These are phyloP conservation scores for Pan troglodytes DNA, from an alignment of 2,113 vertebrate genomes.

Conservation along the genomic window NHGRI_mPanTro3-v2.1_pri NC_072404.2:15693001-15693500, in stretches of 20 bases:
- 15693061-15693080: neutral
- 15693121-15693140: neutral
- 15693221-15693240: neutral
- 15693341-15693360: neutral
- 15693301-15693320: neutral
- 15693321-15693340: neutral
- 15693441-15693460: neutral
- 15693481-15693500: neutral
- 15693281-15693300: neutral
- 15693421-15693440: neutral
- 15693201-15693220: neutral
- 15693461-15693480: neutral
- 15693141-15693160: neutral
- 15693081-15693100: neutral
- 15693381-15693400: neutral
- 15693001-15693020: neutral
- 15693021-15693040: neutral
- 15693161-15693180: neutral
- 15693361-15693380: neutral
- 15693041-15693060: neutral
- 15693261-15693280: neutral
- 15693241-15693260: neutral
- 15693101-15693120: neutral
- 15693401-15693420: neutral
- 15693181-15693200: neutral